These are phyloP conservation scores for Galeopterus variegatus DNA, from an alignment of 2,113 vertebrate species.

Conservation along the genomic window DNA sequence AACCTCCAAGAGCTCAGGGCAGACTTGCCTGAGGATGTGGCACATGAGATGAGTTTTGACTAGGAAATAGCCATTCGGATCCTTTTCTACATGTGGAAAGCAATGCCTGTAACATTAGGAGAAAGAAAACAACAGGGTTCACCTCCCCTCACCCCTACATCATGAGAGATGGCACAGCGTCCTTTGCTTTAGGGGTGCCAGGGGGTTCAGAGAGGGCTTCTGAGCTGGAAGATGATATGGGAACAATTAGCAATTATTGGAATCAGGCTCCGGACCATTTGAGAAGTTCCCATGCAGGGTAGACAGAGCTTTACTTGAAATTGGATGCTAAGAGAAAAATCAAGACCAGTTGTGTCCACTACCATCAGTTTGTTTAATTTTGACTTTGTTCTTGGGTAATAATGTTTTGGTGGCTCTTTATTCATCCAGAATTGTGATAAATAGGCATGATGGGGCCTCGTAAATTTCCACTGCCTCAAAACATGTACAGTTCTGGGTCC, in stretches of 20 bases:
- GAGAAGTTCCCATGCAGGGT: slow-evolving; percentile 36
- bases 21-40: not conserved
- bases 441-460: not conserved
- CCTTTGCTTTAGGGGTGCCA: not conserved
- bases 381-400: slow-evolving; percentile 52
- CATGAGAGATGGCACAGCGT: not conserved
- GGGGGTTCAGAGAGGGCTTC: not conserved
- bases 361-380: slow-evolving; percentile 48
- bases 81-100: not conserved
- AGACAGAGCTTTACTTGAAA: slow-evolving; percentile 59
- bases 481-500: not conserved
- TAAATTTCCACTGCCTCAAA: slow-evolving; percentile 32
- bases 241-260: slow-evolving; percentile 49
- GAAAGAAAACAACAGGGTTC: not conserved
- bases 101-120: not conserved
- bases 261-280: not conserved
- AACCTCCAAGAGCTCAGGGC: not conserved
- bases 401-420: slow-evolving; percentile 29
- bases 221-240: slow-evolving; percentile 37
- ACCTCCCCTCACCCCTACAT: not conserved
- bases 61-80: not conserved
- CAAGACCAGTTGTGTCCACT: slow-evolving; percentile 60
- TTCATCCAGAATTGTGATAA: slow-evolving; percentile 9
- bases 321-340: slow-evolving; percentile 63
- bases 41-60: not conserved